Evolutionary conservation across 2,797 vertebrate species (phyloP).

Genomic region (Danio aesculapii): DNA sequence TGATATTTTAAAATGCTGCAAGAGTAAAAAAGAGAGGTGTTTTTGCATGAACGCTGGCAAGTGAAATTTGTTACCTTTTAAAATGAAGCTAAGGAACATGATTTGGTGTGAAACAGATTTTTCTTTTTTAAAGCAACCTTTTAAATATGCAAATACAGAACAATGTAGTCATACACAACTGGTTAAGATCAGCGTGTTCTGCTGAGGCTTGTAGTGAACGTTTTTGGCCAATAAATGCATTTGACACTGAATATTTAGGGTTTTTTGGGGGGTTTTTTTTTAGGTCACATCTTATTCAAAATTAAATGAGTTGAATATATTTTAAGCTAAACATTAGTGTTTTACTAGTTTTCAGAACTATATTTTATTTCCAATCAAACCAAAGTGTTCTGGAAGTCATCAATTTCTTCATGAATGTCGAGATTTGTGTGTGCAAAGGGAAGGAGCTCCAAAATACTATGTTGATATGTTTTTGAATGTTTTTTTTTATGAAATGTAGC

Average conservation of each 20-base stretch:
- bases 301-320: slow-evolving; percentile 1
- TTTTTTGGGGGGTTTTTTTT: slow-evolving; percentile 1
- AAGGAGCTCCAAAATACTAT: slow-evolving; percentile 31
- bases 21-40: slow-evolving; percentile 10
- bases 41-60: slow-evolving; percentile 40
- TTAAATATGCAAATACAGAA: slow-evolving; percentile 31
- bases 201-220: slow-evolving; percentile 16
- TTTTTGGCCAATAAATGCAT: slow-evolving; percentile 51
- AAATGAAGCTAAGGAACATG: slow-evolving; percentile 11
- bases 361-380: slow-evolving; percentile 39
- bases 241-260: neutral
- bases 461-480: neutral
- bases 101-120: slow-evolving; percentile 16
- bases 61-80: slow-evolving; percentile 13
- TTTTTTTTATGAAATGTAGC: neutral
- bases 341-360: slow-evolving; percentile 16
- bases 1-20: slow-evolving; percentile 9
- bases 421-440: slow-evolving; percentile 6
- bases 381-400: slow-evolving; percentile 40
- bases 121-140: slow-evolving; percentile 15
- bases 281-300: neutral
- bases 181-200: neutral
- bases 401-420: slow-evolving; percentile 8
- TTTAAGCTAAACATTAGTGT: neutral
- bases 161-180: slow-evolving; percentile 19